These are phyloP conservation scores for Argyresthia goedartella DNA, from an alignment of 2,888 invertebrate species.

Conservation along the genomic window DNA sequence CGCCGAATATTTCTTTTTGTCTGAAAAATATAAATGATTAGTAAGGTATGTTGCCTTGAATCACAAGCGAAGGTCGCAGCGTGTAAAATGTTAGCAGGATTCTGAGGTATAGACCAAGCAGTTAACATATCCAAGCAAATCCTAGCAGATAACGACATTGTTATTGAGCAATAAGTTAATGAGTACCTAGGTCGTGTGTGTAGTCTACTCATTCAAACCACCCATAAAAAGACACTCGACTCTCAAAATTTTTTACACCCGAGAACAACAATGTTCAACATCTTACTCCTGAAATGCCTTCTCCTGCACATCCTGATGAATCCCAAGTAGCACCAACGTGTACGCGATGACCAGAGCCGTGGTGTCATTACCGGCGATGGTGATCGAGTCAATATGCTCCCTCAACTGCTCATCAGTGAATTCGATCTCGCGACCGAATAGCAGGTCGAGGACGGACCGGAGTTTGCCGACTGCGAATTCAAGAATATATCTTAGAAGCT, in stretches of 20 bases:
- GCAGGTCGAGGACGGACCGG: conserved; percentile 47
- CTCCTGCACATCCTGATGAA: conserved; percentile 42
- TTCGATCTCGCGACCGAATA: conserved; percentile 54
- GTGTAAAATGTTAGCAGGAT: no score
- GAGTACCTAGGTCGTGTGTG: no score
- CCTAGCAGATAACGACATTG: no score
- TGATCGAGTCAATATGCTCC: conserved; percentile 73
- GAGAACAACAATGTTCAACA: no score
- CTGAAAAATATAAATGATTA: conserved; percentile 36
- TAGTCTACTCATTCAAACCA: no score
- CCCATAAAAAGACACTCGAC: no score
- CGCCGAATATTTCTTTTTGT: conserved; percentile 55
- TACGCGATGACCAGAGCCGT: conserved; percentile 60
- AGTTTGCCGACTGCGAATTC: conserved; percentile 46
- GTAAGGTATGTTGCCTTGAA: no score
- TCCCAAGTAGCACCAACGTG: conserved; percentile 52
- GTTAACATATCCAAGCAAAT: no score
- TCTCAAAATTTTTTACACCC: no score
- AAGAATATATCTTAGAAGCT: background rate
- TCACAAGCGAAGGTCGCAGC: no score
- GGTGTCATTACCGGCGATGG: conserved; percentile 70
- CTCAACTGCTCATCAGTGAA: conserved; percentile 67
- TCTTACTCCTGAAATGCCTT: conserved; percentile 40
- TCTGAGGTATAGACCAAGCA: no score
- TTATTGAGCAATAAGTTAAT: no score